Percentiles rank a stretch among this genome's conserved stretches.
Conservation (phyloP, 2,113 vertebrate species). For the Micromys minutus region DNA sequence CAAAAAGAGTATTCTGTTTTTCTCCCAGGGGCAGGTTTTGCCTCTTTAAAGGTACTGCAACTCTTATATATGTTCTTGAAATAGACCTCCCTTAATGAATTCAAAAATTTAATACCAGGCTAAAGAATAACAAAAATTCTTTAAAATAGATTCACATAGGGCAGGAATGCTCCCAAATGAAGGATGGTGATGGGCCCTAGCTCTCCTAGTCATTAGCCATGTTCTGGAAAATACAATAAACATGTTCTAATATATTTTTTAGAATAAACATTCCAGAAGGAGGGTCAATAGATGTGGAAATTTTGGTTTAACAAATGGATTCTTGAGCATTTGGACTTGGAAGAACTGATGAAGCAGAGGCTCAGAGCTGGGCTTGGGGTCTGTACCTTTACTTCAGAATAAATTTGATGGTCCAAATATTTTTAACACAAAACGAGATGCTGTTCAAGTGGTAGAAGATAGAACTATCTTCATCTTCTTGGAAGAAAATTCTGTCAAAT, state of each 20-base stretch:
- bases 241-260: not conserved
- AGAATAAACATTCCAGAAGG: not conserved
- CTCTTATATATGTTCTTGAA: not conserved
- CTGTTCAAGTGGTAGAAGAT: not conserved
- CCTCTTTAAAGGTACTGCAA: not conserved
- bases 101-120: not conserved
- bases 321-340: not conserved
- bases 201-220: not conserved
- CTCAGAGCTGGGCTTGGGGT: not conserved
- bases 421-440: slow-evolving; percentile 1
- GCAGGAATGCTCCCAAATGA: not conserved
- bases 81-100: not conserved
- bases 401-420: not conserved
- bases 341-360: not conserved
- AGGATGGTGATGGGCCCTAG: not conserved
- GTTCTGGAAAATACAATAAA: not conserved
- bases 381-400: not conserved
- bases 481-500: not conserved
- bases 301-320: not conserved
- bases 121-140: not conserved
- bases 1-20: not conserved
- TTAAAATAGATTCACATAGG: not conserved
- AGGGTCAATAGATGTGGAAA: not conserved
- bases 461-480: not conserved
- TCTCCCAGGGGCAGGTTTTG: not conserved